Evolutionary conservation across 1,140 invertebrate genomes (phyloP).

Genomic region (Ostrea denselamellosa): DNA sequence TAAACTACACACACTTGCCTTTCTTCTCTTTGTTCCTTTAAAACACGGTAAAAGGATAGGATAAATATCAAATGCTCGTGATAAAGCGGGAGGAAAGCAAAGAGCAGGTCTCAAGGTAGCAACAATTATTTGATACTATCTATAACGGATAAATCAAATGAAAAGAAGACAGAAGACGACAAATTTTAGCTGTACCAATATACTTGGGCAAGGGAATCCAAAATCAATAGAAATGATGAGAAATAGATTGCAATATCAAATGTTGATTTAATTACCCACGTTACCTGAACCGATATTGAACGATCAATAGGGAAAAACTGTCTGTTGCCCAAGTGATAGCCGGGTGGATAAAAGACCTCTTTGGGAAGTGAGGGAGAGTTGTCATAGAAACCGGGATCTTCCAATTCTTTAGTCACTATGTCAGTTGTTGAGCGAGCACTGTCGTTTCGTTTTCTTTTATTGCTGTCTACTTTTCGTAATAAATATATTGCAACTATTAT

Average conservation of each 20-base stretch:
- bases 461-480: constrained; percentile 35
- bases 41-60: constrained; percentile 24
- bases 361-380: background rate
- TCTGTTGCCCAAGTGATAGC: constrained; percentile 19
- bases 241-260: constrained; percentile 35
- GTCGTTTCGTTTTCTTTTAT: background rate
- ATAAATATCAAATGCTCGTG: constrained; percentile 2
- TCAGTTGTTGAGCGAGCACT: constrained; percentile 37
- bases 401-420: constrained; percentile 43
- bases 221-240: constrained; percentile 17
- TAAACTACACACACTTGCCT: constrained; percentile 7
- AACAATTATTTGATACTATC: constrained; percentile 22
- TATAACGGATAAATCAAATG: background rate
- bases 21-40: constrained; percentile 14
- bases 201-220: background rate
- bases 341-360: constrained; percentile 54
- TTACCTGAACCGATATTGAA: constrained; percentile 52
- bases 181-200: background rate
- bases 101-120: constrained; percentile 6
- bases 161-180: background rate
- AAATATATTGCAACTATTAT: constrained; percentile 53
- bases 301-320: constrained; percentile 50
- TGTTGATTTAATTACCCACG: background rate
- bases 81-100: background rate
- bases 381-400: constrained; percentile 45